These are phyloP conservation scores for Dryobotodes eremita DNA, from an alignment of 2,888 invertebrate genomes.

Conservation along the genomic window DNA sequence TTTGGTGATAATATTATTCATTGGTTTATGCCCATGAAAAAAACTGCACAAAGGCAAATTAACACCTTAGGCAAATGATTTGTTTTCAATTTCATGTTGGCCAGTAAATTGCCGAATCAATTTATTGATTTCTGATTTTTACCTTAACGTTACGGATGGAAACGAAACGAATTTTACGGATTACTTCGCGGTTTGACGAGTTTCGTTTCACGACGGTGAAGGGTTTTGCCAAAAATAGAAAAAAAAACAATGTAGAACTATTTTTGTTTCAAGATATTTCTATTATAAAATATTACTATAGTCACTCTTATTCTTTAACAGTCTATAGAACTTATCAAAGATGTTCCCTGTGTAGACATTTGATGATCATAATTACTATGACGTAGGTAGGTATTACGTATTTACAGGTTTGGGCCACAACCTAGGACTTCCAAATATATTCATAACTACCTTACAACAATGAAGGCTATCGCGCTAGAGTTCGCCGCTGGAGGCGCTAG, in stretches of 20 bases:
- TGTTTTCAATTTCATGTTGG: not conserved
- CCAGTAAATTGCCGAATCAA: slow-evolving; percentile 18
- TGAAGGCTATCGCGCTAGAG: too few relatives aligned
- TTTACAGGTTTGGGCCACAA: too few relatives aligned
- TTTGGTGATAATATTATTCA: not conserved
- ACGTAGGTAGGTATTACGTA: too few relatives aligned
- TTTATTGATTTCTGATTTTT: slow-evolving; percentile 36
- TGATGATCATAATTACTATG: too few relatives aligned
- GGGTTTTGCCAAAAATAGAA: not conserved
- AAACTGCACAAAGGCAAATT: too few relatives aligned
- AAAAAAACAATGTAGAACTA: not conserved
- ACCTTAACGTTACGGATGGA: slow-evolving; percentile 12
- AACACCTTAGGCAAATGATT: not conserved
- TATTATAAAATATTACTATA: too few relatives aligned
- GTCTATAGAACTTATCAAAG: too few relatives aligned
- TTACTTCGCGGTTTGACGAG: slow-evolving; percentile 12
- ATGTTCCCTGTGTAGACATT: too few relatives aligned
- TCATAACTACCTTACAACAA: not conserved
- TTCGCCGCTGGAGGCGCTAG: too few relatives aligned
- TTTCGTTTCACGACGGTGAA: slow-evolving; percentile 28
- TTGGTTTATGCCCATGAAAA: not conserved
- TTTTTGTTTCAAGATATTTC: too few relatives aligned
- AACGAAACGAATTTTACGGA: slow-evolving; percentile 31
- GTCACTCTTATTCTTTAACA: too few relatives aligned
- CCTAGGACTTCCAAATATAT: not conserved